phyloP scores from a whole-genome alignment of 2,113 vertebrate species.

The Trichechus manatus region DNA sequence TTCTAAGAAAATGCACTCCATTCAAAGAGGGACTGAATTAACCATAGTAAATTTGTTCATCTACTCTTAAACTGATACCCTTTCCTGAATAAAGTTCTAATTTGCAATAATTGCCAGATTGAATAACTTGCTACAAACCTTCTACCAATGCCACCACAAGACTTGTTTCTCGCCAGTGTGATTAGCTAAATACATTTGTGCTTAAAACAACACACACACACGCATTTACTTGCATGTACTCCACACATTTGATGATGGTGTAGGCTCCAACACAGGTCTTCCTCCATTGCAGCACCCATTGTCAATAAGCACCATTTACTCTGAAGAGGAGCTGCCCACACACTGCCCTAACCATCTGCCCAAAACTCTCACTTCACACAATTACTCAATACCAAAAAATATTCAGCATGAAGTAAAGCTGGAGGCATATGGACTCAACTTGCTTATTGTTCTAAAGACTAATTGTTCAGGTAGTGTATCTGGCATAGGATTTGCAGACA shows the following conservation, averaged over 20 bases:
- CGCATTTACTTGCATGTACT: neutral
- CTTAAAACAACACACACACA: slow-evolving; percentile 67
- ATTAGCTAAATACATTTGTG: slow-evolving; percentile 85
- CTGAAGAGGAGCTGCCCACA: slow-evolving; percentile 56
- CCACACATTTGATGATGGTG: slow-evolving; percentile 62
- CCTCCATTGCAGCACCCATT: slow-evolving; percentile 77
- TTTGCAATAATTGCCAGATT: slow-evolving; percentile 81
- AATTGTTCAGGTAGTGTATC: slow-evolving; percentile 2
- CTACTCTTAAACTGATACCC: slow-evolving; percentile 74
- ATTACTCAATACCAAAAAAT: slow-evolving; percentile 66
- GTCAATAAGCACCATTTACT: slow-evolving; percentile 77
- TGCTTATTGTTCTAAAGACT: slow-evolving; percentile 72
- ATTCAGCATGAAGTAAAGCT: slow-evolving; percentile 78
- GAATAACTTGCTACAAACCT: slow-evolving; percentile 80
- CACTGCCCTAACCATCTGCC: slow-evolving; percentile 83
- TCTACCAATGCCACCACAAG: slow-evolving; percentile 74
- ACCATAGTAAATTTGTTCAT: slow-evolving; percentile 57
- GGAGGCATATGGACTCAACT: slow-evolving; percentile 65
- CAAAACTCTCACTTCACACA: slow-evolving; percentile 75
- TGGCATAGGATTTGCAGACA: neutral
- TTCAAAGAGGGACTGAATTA: slow-evolving; percentile 77
- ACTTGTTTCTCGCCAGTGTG: slow-evolving; percentile 80
- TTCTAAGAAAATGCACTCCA: slow-evolving; percentile 74
- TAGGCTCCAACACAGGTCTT: slow-evolving; percentile 24
- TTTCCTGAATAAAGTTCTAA: slow-evolving; percentile 80